Percentiles rank a stretch among this genome's conserved stretches.
phyloP scores from a whole-genome alignment of 2,113 vertebrate genomes.

The Gymnocephalus cernua region DNA sequence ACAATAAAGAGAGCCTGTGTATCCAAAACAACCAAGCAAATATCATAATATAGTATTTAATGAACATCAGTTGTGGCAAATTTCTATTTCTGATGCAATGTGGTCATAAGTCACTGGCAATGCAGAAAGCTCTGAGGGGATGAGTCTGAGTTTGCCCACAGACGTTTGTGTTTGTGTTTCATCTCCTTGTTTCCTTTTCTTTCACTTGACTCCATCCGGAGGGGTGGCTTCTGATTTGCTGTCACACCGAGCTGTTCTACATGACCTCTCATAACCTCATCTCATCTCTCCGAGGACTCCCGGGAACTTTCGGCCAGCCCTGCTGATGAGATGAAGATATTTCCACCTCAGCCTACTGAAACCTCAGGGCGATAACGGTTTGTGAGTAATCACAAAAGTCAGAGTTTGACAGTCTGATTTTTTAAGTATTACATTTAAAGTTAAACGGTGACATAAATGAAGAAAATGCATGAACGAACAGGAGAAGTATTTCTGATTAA shows the following conservation, averaged over 20 bases:
- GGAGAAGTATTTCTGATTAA: conserved; percentile 4
- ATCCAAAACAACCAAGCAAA: conserved; percentile 2
- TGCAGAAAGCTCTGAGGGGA: conserved; percentile 30
- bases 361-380: conserved; percentile 50
- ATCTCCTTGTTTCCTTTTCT: conserved; percentile 87
- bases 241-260: conserved; percentile 81
- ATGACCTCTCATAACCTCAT: conserved; percentile 80
- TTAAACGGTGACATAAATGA: conserved; percentile 1
- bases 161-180: conserved; percentile 84
- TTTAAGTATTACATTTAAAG: conserved; percentile 32
- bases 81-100: conserved; percentile 24
- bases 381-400: conserved; percentile 41
- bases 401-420: conserved; percentile 42
- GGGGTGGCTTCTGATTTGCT: conserved; percentile 85
- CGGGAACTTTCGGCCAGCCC: conserved; percentile 67
- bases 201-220: conserved; percentile 81
- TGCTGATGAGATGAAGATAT: conserved; percentile 83
- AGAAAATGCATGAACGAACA: not conserved
- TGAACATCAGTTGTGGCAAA: conserved; percentile 5
- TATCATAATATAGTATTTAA: conserved; percentile 11
- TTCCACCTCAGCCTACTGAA: conserved; percentile 56
- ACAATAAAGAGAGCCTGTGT: conserved; percentile 14
- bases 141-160: conserved; percentile 46
- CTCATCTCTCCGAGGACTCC: conserved; percentile 66
- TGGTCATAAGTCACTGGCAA: conserved; percentile 21